Percentiles rank a stretch among this genome's conserved stretches.
Conservation (phyloP, 2,113 vertebrate species). For the Acanthochromis polyacanthus region DNA sequence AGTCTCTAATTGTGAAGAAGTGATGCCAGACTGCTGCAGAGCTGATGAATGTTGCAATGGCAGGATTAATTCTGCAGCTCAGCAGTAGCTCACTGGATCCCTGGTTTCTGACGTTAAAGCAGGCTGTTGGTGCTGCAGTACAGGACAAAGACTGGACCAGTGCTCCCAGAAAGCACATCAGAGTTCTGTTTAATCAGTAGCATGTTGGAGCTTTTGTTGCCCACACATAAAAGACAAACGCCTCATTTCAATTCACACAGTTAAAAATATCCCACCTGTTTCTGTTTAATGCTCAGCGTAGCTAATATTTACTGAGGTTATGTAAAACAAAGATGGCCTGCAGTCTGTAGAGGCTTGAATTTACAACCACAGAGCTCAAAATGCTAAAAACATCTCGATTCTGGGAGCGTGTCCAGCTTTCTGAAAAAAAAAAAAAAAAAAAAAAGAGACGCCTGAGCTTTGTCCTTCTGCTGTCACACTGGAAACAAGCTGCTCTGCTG, state of each 20-base stretch:
- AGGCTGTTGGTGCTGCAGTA: slow-evolving; percentile 6
- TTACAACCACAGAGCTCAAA: not conserved
- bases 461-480: not conserved
- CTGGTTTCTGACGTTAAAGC: slow-evolving; percentile 23
- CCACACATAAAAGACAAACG: no score
- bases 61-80: slow-evolving; percentile 43
- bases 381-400: not conserved
- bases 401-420: not conserved
- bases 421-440: not conserved
- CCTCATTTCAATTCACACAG: no score
- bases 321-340: rapidly evolving
- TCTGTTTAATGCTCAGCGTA: not conserved
- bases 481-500: not conserved
- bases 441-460: rapidly evolving
- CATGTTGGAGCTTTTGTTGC: not conserved
- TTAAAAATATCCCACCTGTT: not conserved
- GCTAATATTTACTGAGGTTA: not conserved
- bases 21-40: slow-evolving; percentile 31
- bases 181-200: not conserved
- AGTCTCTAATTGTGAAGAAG: slow-evolving; percentile 24
- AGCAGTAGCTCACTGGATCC: slow-evolving; percentile 23
- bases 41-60: slow-evolving; percentile 29
- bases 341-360: not conserved
- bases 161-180: not conserved
- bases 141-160: not conserved